Conservation (phyloP, 2,888 invertebrate genomes). For the Busseola fusca region DNA sequence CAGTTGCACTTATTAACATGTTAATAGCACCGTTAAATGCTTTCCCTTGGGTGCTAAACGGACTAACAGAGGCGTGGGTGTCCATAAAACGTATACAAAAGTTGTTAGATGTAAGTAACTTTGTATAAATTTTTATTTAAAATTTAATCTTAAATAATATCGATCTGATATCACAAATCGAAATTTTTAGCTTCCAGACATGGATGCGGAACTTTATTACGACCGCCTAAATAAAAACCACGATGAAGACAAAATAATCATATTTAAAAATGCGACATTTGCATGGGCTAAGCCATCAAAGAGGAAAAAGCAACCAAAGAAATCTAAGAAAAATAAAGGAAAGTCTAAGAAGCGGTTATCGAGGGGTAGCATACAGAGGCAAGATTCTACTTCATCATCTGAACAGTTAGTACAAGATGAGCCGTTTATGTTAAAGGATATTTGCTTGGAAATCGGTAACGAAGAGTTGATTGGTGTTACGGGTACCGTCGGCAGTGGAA, state of each 20-base stretch:
- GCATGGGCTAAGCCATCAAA: constrained; percentile 87
- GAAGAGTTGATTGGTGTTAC: constrained; percentile 95
- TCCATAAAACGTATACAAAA: constrained; percentile 96
- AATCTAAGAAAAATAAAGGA: constrained; percentile 84
- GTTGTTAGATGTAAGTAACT: constrained; percentile 91
- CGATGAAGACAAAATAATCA: constrained; percentile 88
- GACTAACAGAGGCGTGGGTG: constrained; percentile 98
- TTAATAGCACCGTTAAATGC: constrained; percentile 98
- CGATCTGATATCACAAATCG: background rate
- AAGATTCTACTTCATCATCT: constrained; percentile 75
- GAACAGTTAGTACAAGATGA: constrained; percentile 68
- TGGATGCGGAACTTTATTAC: constrained; percentile 91
- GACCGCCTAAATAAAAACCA: constrained; percentile 83
- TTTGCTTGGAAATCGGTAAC: constrained; percentile 83
- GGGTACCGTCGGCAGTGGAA: constrained; percentile 97
- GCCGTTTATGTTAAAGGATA: constrained; percentile 78
- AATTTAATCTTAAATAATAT: background rate
- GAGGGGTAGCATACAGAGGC: constrained; percentile 71
- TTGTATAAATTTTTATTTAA: background rate
- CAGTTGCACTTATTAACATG: constrained; percentile 98
- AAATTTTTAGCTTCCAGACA: constrained; percentile 88
- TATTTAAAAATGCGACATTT: constrained; percentile 90
- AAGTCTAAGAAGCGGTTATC: constrained; percentile 83
- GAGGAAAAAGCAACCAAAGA: constrained; percentile 70
- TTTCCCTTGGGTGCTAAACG: constrained; percentile 99